Percentiles rank a stretch among this genome's conserved stretches.
phyloP scores from a whole-genome alignment of 1,140 invertebrate species.

The Phymorhynchus buccinoides region DNA sequence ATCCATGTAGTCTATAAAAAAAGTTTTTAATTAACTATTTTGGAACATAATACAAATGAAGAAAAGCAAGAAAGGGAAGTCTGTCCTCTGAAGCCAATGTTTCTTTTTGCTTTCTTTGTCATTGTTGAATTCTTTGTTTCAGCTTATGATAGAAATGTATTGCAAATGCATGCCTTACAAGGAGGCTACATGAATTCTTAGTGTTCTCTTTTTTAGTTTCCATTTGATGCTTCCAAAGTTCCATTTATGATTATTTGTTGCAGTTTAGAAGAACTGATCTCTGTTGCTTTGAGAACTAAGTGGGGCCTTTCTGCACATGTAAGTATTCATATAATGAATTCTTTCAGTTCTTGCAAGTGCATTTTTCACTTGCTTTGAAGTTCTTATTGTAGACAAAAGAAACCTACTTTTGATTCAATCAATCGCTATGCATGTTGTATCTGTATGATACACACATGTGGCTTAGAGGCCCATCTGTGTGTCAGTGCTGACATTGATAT shows the following conservation, averaged over 20 bases:
- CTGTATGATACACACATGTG: too few relatives aligned
- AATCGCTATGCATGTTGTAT: too few relatives aligned
- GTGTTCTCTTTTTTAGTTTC: conserved; percentile 5
- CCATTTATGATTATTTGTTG: conserved; percentile 31
- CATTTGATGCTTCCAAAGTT: not conserved
- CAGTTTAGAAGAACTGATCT: conserved; percentile 60
- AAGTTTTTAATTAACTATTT: too few relatives aligned
- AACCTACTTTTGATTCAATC: too few relatives aligned
- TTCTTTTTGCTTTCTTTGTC: not conserved
- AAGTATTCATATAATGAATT: conserved; percentile 24
- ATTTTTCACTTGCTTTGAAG: not conserved
- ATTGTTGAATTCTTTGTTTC: not conserved
- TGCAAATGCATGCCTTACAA: not conserved
- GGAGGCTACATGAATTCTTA: not conserved
- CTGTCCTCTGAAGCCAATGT: not conserved
- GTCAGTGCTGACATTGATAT: too few relatives aligned
- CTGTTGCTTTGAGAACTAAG: conserved; percentile 54
- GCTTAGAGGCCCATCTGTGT: too few relatives aligned
- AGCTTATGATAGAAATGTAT: not conserved
- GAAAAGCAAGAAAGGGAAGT: too few relatives aligned
- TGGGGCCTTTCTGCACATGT: conserved; percentile 53
- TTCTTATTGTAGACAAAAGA: not conserved
- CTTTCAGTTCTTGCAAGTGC: not conserved
- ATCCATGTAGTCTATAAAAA: too few relatives aligned
- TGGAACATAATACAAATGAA: too few relatives aligned